Evolutionary conservation across 2,113 vertebrate species (phyloP), one percentile per base, ranked within the genome.

Genomic region (Alligator sinensis): DNA sequence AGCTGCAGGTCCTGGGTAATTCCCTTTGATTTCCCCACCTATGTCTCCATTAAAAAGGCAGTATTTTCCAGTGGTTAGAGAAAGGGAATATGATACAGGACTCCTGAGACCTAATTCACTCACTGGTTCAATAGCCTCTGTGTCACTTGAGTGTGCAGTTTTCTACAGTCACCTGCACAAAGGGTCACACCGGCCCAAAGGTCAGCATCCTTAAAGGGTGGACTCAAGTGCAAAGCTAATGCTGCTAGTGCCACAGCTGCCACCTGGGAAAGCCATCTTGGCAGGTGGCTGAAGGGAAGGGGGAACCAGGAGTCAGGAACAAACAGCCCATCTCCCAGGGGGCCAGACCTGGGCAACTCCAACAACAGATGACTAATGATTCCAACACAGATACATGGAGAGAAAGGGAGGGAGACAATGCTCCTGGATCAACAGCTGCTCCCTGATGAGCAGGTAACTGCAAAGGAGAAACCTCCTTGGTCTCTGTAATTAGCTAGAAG

Each of bases 11-110:
- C 1, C 17, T 81, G 82, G 89, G 82, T 22, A 83, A 91, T 90
- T 94, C 74, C 80, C 58, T 59, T 92, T 96, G 91, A 95, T 87
- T 72, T 87, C 87, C 57, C 88, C 88, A 77, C 63, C 63, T 86
- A 77, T 77, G 95, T 91, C 81, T 70, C 80, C 89, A 4, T 57
- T 88, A 59, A 74, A 64, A 89, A 88, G 82, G 77, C 63, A 90
- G 24, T 11, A 5, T 27, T 74, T 76, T 30, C 0, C 0, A 16
- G 0, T 2, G 85, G 24, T 70, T 77, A 2, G 2, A 61, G 25
- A 2, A 2, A 22, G 60, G 70, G 30, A n/a, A 38, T 59, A 19
- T 4, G 1, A 83, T 22, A 2, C 25, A 21, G 27, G 55, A 59
- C 12, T 84, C 78, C 70, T 38, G 11, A 66, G 10, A 5, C 4